Evolutionary conservation across 2,797 vertebrate species (phyloP).

Genomic region (Meda fulgida): DNA sequence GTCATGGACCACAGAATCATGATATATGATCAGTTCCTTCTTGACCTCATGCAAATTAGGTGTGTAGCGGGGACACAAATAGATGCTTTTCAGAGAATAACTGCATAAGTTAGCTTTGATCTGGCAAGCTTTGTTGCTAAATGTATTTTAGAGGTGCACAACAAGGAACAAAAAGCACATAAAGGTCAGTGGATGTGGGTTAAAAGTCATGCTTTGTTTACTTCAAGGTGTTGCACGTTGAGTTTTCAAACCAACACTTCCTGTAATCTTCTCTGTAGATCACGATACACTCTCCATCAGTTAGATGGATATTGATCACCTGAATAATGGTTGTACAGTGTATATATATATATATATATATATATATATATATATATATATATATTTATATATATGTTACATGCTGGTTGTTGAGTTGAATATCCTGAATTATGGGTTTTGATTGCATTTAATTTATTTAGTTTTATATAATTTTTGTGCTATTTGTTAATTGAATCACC

Average conservation of each 20-base stretch:
- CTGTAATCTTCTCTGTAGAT: constrained; percentile 2
- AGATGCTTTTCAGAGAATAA: neutral
- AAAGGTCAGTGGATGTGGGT: constrained; percentile 21
- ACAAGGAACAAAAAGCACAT: neutral
- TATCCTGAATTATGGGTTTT: neutral
- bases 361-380: too few species aligned
- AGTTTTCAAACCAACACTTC: neutral
- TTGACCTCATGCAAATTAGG: neutral
- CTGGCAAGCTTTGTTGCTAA: neutral
- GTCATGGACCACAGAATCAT: neutral
- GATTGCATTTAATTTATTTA: too few species aligned
- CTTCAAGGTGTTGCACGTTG: neutral
- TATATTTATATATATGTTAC: neutral
- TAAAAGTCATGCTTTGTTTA: neutral
- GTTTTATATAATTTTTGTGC: neutral
- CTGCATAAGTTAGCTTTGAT: neutral
- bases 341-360: too few species aligned
- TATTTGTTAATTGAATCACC: neutral
- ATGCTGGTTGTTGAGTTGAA: neutral
- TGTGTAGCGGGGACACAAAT: neutral
- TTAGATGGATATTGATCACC: neutral
- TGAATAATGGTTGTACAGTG: neutral
- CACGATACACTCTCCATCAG: neutral
- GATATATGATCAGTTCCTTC: neutral
- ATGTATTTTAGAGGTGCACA: neutral